These are phyloP conservation scores for Patella pellucida DNA, from an alignment of 2,888 invertebrate genomes.

Conservation along the genomic window DNA sequence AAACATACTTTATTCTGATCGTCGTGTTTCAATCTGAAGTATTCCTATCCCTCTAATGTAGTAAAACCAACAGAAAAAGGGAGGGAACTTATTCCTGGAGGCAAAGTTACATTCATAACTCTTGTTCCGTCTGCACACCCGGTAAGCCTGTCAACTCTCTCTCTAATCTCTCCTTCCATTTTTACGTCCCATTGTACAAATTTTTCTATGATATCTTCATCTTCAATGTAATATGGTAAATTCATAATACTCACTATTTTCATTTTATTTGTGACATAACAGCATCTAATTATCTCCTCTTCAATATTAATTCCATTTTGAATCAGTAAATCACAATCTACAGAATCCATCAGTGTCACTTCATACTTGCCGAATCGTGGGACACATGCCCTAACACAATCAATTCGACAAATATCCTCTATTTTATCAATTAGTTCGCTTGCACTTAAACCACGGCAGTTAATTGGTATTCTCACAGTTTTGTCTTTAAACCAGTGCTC, in stretches of 20 bases:
- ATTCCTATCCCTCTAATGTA: background rate
- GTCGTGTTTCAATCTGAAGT: background rate
- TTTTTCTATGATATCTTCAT: background rate
- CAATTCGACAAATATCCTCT: background rate
- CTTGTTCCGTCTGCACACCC: background rate
- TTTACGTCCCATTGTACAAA: background rate
- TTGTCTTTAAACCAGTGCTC: background rate
- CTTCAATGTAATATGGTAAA: background rate
- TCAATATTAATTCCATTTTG: background rate
- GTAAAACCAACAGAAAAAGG: background rate
- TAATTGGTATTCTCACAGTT: background rate
- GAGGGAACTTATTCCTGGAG: background rate
- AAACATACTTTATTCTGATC: background rate
- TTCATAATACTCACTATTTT: background rate
- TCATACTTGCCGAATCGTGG: background rate
- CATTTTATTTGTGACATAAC: background rate
- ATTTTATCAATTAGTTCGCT: background rate
- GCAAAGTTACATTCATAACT: background rate
- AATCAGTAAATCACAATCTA: background rate
- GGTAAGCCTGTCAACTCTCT: background rate
- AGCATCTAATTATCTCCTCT: background rate
- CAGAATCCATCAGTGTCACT: background rate
- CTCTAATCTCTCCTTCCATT: background rate
- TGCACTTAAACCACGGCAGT: background rate
- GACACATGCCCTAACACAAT: background rate